phyloP scores from a whole-genome alignment of 37 sponge, comb jelly and placozoan species.

The Halisarca cf. caerulea region DNA sequence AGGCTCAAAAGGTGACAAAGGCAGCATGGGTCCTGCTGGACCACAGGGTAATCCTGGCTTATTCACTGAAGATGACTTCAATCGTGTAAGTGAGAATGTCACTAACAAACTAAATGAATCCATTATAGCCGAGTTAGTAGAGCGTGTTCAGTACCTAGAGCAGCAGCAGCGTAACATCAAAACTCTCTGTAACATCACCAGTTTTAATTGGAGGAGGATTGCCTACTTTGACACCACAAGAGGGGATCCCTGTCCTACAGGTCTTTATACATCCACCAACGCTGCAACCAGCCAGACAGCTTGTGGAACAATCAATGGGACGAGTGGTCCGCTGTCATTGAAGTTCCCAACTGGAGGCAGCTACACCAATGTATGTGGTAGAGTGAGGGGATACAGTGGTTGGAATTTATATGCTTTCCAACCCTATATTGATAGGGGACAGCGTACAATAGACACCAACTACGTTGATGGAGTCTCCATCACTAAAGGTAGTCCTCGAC shows the following conservation, averaged over 20 bases:
- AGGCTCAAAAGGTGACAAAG: no score
- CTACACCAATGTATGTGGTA: slow-evolving; percentile 13
- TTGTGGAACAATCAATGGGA: background rate
- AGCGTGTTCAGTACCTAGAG: no score
- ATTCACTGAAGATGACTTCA: background rate
- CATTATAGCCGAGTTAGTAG: no score
- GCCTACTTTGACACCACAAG: background rate
- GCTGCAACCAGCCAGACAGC: background rate
- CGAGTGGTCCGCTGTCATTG: background rate
- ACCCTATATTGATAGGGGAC: background rate
- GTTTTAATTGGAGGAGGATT: background rate
- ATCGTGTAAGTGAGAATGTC: background rate
- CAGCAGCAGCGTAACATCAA: no score
- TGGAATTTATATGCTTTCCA: background rate
- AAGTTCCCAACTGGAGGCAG: background rate
- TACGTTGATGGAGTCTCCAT: slow-evolving; percentile 14
- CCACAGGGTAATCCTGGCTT: background rate
- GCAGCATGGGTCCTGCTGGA: background rate
- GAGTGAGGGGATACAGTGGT: background rate
- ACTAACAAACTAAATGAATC: background rate
- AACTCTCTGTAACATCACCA: no score
- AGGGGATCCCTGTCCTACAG: slow-evolving; percentile 5
- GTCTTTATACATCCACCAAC: background rate
- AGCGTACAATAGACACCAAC: background rate
- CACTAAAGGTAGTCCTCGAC: slow-evolving; percentile 10